phyloP scores from a whole-genome alignment of 2,113 vertebrate genomes.

The Hippopotamus amphibius region DNA sequence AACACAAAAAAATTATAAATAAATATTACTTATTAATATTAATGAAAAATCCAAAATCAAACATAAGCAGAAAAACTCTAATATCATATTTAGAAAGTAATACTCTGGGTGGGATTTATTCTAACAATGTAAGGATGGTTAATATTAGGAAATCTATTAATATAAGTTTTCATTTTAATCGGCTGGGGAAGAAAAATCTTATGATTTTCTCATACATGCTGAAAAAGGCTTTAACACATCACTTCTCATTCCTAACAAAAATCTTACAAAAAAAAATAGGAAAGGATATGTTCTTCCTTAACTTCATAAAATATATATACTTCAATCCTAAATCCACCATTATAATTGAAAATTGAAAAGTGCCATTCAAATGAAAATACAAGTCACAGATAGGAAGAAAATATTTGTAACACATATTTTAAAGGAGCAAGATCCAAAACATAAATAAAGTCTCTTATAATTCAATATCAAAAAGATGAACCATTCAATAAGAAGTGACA shows the following conservation, averaged over 20 bases:
- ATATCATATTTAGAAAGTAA: background rate
- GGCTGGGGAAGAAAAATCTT: background rate
- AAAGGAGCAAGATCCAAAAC: background rate
- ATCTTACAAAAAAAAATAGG: background rate
- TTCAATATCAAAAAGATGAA: background rate
- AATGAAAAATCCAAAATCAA: background rate
- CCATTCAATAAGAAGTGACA: background rate
- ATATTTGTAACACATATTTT: background rate
- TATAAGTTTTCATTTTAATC: background rate
- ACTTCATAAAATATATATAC: background rate
- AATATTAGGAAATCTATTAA: background rate
- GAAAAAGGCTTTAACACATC: background rate
- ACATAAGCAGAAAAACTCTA: background rate
- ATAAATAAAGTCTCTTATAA: background rate
- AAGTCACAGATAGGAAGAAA: background rate
- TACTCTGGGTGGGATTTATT: background rate
- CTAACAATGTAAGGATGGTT: background rate
- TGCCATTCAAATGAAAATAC: background rate
- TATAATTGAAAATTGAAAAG: slow-evolving; percentile 6
- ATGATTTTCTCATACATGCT: background rate
- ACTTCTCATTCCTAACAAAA: background rate
- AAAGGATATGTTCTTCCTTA: background rate
- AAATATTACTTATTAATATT: background rate
- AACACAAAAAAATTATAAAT: background rate
- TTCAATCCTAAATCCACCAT: background rate